These are phyloP conservation scores for Agrypnia vestita DNA, from an alignment of 1,140 invertebrate genomes.

Conservation along the genomic window DNA sequence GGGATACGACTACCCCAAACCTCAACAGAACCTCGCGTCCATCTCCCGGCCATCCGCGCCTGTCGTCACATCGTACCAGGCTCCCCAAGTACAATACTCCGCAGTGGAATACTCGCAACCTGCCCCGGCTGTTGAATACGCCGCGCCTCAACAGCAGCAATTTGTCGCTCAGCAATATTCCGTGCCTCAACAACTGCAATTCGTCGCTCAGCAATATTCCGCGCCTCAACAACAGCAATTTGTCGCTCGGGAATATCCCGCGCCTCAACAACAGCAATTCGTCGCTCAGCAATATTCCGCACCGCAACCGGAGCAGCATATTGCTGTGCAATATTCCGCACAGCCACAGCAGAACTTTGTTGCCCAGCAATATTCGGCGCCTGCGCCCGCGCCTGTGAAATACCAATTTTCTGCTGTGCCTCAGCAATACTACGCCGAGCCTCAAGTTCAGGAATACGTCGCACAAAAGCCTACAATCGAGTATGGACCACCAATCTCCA, in stretches of 20 bases:
- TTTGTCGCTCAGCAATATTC: neutral
- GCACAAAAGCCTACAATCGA: constrained; percentile 10
- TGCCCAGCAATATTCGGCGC: too few species aligned
- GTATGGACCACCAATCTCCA: constrained; percentile 39
- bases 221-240: too few species aligned
- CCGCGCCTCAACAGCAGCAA: neutral
- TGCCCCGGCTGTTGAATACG: neutral
- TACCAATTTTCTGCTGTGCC: too few species aligned
- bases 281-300: neutral
- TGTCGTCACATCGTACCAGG: neutral
- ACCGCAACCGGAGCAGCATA: too few species aligned
- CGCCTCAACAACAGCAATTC: neutral
- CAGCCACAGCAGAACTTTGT: too few species aligned
- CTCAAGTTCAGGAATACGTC: neutral
- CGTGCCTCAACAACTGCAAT: too few species aligned
- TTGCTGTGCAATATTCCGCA: too few species aligned
- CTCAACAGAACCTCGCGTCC: constrained; percentile 10
- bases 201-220: too few species aligned
- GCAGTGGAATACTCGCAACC: neutral
- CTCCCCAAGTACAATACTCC: constrained; percentile 1
- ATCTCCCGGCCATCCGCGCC: neutral
- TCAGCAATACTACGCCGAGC: neutral
- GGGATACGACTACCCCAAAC: constrained; percentile 53
- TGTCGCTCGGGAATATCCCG: too few species aligned
- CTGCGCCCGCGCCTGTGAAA: too few species aligned